A percentile compares a stretch with the other conserved stretches of the same genome.
phyloP scores from a whole-genome alignment of 1,140 invertebrate genomes.

The Coptotermes formosanus region DNA sequence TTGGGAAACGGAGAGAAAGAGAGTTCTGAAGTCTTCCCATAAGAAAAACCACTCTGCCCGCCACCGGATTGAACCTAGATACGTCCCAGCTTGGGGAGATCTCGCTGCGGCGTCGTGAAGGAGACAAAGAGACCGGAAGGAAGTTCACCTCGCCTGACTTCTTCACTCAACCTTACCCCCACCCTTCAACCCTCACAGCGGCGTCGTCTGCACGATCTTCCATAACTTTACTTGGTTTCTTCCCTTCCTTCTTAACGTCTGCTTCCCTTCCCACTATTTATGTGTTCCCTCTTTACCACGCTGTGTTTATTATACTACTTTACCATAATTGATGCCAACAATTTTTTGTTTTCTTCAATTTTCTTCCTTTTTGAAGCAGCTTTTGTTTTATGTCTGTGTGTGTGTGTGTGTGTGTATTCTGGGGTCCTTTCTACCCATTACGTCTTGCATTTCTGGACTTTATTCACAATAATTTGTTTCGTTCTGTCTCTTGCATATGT shows the following conservation, averaged over 20 bases:
- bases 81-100: not conserved
- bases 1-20: not conserved
- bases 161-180: not conserved
- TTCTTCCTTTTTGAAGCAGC: not conserved
- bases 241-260: not conserved
- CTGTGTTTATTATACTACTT: not conserved
- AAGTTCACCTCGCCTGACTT: not conserved
- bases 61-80: conserved; percentile 5
- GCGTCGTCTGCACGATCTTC: not conserved
- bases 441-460: not conserved
- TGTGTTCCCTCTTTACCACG: not conserved
- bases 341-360: not conserved
- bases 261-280: not conserved
- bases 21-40: not conserved
- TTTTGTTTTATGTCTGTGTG: not conserved
- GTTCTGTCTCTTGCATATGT: not conserved
- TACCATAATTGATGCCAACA: conserved; percentile 1
- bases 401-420: not conserved
- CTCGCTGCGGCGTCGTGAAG: not conserved
- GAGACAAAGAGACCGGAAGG: conserved; percentile 9
- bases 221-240: not conserved
- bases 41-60: not conserved
- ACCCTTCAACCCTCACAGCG: not conserved
- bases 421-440: not conserved
- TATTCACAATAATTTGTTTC: not conserved